phyloP scores from a whole-genome alignment of 2,797 vertebrate species.

The Brachyrhaphis roseni region DNA sequence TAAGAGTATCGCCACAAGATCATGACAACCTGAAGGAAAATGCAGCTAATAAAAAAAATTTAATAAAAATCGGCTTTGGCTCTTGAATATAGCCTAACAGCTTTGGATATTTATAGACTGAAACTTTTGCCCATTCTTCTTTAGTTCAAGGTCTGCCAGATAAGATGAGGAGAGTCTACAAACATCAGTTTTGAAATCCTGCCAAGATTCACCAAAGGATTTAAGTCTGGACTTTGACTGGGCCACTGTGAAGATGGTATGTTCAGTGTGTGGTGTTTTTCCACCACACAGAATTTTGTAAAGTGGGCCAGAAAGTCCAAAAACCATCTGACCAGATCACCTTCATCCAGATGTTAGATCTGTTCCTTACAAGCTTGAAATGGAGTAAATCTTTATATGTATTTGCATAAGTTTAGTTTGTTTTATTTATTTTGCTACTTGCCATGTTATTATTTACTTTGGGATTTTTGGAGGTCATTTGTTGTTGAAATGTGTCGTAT shows the following conservation, averaged over 20 bases:
- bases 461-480: no score
- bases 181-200: not conserved
- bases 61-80: no score
- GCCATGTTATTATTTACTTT: no score
- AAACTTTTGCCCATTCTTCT: not conserved
- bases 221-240: not conserved
- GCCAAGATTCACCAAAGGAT: not conserved
- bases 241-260: not conserved
- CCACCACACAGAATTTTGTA: not conserved
- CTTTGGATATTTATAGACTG: not conserved
- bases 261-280: not conserved
- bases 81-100: not conserved
- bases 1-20: no score
- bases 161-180: not conserved
- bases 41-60: no score
- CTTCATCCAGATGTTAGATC: not conserved
- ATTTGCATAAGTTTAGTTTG: no score
- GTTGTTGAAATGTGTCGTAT: no score
- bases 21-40: no score
- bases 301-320: not conserved
- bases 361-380: not conserved
- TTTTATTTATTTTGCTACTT: no score
- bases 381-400: no score
- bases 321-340: not conserved
- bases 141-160: not conserved